Evolutionary conservation across 1,140 invertebrate species (phyloP).

Genomic region (Drosophila carrolli): DNA sequence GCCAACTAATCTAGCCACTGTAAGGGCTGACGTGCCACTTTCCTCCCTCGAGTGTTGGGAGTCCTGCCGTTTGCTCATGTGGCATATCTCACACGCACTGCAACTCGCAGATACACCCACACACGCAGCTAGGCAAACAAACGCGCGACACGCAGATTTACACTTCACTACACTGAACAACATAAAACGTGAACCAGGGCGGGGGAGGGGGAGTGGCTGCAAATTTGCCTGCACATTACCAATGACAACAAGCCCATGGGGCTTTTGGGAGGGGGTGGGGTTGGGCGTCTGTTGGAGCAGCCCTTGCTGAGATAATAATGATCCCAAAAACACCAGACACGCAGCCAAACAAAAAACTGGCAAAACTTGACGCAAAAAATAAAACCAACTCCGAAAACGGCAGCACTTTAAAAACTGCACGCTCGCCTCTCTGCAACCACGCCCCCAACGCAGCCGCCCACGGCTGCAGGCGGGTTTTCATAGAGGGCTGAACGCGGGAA

Average conservation of each 20-base stretch:
- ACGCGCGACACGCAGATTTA: slow-evolving; percentile 45
- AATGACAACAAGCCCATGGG: slow-evolving; percentile 50
- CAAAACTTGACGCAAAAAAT: slow-evolving; percentile 13
- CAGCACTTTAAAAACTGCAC: slow-evolving; percentile 56
- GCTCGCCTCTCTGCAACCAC: neutral
- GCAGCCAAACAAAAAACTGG: slow-evolving; percentile 31
- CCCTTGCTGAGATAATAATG: slow-evolving; percentile 51
- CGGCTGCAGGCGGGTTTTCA: slow-evolving; percentile 26
- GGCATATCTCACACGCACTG: slow-evolving; percentile 6
- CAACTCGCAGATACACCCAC: neutral
- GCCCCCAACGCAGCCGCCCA: slow-evolving; percentile 5
- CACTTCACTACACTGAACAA: slow-evolving; percentile 49
- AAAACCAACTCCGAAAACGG: slow-evolving; percentile 32
- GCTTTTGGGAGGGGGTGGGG: neutral
- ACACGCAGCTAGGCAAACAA: slow-evolving; percentile 8
- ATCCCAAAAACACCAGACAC: slow-evolving; percentile 48
- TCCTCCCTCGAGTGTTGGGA: slow-evolving; percentile 7
- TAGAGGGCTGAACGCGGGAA: slow-evolving; percentile 6
- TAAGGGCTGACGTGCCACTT: neutral
- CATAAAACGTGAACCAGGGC: slow-evolving; percentile 8
- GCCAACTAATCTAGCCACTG: neutral
- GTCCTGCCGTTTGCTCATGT: slow-evolving; percentile 43
- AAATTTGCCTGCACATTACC: slow-evolving; percentile 55
- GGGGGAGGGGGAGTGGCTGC: neutral
- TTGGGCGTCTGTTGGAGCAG: neutral